A percentile compares a stretch with the other conserved stretches of the same genome.
phyloP scores from a whole-genome alignment of 2,113 vertebrate genomes.

The Vulpes ferrilata region DNA sequence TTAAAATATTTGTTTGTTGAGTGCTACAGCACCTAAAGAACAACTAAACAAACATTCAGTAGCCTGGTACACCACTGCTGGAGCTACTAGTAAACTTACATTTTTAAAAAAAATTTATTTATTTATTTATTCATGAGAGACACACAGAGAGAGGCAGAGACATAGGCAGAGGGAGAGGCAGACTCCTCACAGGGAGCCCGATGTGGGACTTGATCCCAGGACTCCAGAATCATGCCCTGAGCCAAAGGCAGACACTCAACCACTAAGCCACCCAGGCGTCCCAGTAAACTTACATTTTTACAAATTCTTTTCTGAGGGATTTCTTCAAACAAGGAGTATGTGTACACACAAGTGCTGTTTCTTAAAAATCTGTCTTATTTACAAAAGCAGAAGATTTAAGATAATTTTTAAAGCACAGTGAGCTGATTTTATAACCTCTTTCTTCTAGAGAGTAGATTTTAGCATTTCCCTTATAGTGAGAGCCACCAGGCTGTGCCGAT shows the following conservation, averaged over 20 bases:
- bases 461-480: not conserved
- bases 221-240: not conserved
- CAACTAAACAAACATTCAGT: not conserved
- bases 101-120: not conserved
- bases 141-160: not conserved
- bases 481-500: not conserved
- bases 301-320: not conserved
- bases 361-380: not conserved
- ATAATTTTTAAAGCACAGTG: not conserved
- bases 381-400: constrained; percentile 3
- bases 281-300: not conserved
- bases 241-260: not conserved
- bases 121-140: not conserved
- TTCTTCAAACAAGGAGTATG: not conserved
- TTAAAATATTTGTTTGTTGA: not conserved
- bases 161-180: not conserved
- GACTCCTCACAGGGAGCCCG: not conserved
- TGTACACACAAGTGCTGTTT: not conserved
- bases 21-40: not conserved
- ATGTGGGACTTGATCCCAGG: not conserved
- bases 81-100: not conserved
- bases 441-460: not conserved
- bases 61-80: not conserved
- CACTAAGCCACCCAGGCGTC: not conserved
- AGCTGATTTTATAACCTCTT: not conserved